These are phyloP conservation scores for Intellagama lesueurii DNA, from an alignment of 2,797 vertebrate species.

Conservation along the genomic window DNA sequence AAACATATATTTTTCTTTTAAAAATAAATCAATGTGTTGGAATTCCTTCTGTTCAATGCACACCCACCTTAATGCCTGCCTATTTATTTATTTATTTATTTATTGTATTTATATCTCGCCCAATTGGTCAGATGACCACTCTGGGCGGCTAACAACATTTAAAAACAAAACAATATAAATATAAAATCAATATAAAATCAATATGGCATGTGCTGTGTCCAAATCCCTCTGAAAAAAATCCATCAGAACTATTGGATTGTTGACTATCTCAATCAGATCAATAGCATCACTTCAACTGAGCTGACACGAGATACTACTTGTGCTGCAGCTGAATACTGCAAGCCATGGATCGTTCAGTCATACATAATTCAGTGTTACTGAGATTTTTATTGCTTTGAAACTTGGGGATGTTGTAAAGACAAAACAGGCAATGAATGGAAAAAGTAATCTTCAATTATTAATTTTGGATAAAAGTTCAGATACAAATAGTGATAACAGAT, in stretches of 20 bases:
- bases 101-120: too few species aligned
- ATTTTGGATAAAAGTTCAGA: constrained; percentile 3
- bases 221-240: neutral
- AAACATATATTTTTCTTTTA: neutral
- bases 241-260: neutral
- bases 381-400: neutral
- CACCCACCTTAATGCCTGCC: neutral
- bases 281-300: constrained; percentile 9
- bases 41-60: constrained; percentile 7
- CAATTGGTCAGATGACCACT: too few species aligned
- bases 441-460: neutral
- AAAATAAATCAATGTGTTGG: neutral
- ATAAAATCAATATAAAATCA: too few species aligned
- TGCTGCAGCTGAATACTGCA: constrained; percentile 4
- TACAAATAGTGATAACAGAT: neutral
- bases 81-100: too few species aligned
- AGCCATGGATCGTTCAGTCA: neutral
- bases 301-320: neutral
- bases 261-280: neutral
- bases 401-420: neutral
- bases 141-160: too few species aligned
- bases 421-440: neutral
- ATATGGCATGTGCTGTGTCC: neutral
- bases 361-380: constrained; percentile 20
- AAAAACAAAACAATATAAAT: too few species aligned